Evolutionary conservation across 2,113 vertebrate species (phyloP).

Genomic region (Neotragus pygmaeus): DNA sequence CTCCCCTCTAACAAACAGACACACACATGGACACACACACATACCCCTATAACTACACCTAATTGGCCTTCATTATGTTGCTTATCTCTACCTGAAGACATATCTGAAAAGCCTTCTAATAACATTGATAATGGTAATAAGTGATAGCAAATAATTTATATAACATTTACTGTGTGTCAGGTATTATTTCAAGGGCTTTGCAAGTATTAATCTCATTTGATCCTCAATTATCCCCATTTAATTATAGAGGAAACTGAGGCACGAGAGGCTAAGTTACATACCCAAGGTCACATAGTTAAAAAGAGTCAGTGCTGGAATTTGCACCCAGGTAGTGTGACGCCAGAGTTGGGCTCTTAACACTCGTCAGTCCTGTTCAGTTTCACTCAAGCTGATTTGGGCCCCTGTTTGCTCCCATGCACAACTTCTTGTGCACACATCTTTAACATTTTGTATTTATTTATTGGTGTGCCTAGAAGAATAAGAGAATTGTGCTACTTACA

Average conservation of each 20-base stretch:
- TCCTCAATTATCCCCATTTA: neutral
- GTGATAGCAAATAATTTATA: neutral
- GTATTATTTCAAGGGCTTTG: neutral
- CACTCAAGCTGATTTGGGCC: neutral
- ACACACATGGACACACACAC: neutral
- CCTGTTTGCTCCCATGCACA: neutral
- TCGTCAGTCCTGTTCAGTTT: neutral
- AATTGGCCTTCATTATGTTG: neutral
- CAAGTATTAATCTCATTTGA: neutral
- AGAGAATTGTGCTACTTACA: neutral
- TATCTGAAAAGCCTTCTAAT: neutral
- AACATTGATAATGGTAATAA: neutral
- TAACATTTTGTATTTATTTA: neutral
- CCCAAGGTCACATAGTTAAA: neutral
- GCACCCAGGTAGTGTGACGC: neutral
- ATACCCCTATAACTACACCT: neutral
- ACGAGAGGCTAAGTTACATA: neutral
- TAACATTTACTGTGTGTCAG: neutral
- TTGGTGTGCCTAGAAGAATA: neutral
- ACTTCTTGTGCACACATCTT: neutral
- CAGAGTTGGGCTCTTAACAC: neutral
- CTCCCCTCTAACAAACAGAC: neutral
- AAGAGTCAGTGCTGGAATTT: neutral
- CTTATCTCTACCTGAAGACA: neutral
- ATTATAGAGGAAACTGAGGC: neutral